Conservation (phyloP, 2,113 vertebrate genomes). For the Opisthocomus hoazin region DNA sequence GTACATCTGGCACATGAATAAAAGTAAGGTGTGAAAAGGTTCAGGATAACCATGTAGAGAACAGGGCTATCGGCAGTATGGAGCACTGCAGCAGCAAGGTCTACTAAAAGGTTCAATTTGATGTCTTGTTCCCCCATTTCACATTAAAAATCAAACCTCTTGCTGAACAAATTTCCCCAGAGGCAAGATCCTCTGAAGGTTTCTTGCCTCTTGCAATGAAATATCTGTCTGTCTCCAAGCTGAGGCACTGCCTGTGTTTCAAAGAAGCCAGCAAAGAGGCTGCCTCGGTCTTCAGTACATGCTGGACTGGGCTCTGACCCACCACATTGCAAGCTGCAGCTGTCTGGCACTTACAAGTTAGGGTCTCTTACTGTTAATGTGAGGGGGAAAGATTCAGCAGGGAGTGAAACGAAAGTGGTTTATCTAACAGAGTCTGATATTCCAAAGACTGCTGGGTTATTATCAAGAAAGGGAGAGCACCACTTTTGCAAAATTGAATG, state of each 20-base stretch:
- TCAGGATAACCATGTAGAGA: background rate
- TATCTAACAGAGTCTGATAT: background rate
- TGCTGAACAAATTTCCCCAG: background rate
- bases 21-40: background rate
- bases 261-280: background rate
- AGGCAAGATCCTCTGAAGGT: background rate
- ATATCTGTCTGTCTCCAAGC: background rate
- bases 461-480: background rate
- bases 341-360: background rate
- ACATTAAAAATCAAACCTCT: background rate
- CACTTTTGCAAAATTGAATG: background rate
- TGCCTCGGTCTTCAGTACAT: background rate
- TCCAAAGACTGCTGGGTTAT: background rate
- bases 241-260: background rate
- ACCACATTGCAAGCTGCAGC: background rate
- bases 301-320: background rate
- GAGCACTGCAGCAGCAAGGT: background rate
- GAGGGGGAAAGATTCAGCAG: background rate
- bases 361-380: accelerated
- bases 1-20: background rate
- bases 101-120: background rate
- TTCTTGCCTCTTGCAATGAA: background rate
- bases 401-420: background rate
- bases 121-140: background rate
- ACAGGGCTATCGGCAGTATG: background rate